Conservation (phyloP, 2,888 invertebrate species). For the Perizoma flavofasciatum region DNA sequence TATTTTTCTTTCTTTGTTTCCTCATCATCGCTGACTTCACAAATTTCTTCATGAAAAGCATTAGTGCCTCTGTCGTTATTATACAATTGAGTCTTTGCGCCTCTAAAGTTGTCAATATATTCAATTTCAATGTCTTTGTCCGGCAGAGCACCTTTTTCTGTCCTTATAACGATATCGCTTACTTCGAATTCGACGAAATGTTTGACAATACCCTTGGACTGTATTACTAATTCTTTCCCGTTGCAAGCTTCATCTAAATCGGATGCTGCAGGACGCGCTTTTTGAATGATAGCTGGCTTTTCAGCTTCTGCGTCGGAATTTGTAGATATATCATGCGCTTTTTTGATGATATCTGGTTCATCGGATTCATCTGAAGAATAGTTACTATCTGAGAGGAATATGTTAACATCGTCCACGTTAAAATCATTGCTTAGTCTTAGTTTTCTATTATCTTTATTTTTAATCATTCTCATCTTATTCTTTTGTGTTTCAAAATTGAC, state of each 20-base stretch:
- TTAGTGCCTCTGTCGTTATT: no score
- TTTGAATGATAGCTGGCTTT: not conserved
- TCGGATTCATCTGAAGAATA: not conserved
- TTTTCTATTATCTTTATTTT: slow-evolving; percentile 16
- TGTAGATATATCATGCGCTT: not conserved
- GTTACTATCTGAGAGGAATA: no score
- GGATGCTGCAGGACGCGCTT: not conserved
- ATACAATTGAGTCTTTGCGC: not conserved
- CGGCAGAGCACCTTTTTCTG: slow-evolving; percentile 4
- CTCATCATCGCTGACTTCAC: slow-evolving; percentile 19
- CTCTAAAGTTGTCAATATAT: slow-evolving; percentile 19
- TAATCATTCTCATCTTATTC: slow-evolving; percentile 1
- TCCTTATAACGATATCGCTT: slow-evolving; percentile 18
- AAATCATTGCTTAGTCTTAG: slow-evolving; percentile 8
- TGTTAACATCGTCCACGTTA: slow-evolving; percentile 1
- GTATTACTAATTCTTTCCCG: slow-evolving; percentile 10
- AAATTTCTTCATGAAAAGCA: slow-evolving; percentile 10
- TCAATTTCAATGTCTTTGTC: slow-evolving; percentile 15
- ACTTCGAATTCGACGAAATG: slow-evolving; percentile 17
- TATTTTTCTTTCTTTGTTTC: not conserved
- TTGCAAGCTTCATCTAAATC: not conserved
- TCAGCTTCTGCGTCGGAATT: no score
- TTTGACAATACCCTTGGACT: slow-evolving; percentile 8
- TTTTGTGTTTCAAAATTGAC: not conserved
- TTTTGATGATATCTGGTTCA: not conserved